Percentiles rank a stretch among this genome's conserved stretches.
Conservation (phyloP, 2,888 invertebrate genomes). For the Cylloceria caligata region DNA sequence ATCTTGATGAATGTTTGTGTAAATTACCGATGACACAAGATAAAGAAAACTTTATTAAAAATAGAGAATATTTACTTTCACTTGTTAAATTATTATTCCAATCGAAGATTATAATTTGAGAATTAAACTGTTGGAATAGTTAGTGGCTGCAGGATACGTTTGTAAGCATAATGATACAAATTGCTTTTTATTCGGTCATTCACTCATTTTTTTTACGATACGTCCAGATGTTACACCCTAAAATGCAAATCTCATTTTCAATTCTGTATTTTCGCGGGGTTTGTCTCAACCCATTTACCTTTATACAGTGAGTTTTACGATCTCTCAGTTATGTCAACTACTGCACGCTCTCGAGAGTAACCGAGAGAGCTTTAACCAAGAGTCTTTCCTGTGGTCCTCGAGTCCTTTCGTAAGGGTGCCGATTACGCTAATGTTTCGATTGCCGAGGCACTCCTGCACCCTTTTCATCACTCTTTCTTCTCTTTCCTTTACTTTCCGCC, state of each 20-base stretch:
- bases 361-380: slow-evolving; percentile 67
- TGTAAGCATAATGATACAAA: not conserved
- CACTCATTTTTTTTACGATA: not conserved
- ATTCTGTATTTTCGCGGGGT: not conserved
- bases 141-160: too few relatives aligned
- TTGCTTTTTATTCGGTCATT: not conserved
- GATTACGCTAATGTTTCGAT: slow-evolving; percentile 53
- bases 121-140: too few relatives aligned
- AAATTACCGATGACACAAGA: too few relatives aligned
- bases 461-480: slow-evolving; percentile 54
- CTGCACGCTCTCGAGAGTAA: slow-evolving; percentile 77
- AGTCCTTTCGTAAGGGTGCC: slow-evolving; percentile 29
- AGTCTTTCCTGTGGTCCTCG: slow-evolving; percentile 54
- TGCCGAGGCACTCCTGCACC: slow-evolving; percentile 61
- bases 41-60: too few relatives aligned
- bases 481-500: slow-evolving; percentile 75
- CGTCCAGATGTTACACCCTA: not conserved
- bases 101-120: too few relatives aligned
- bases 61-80: too few relatives aligned
- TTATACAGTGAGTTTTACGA: not conserved
- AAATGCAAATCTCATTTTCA: slow-evolving; percentile 13
- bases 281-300: slow-evolving; percentile 71
- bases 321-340: not conserved
- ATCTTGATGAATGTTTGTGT: too few relatives aligned
- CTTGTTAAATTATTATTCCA: too few relatives aligned